phyloP scores from a whole-genome alignment of 1,140 invertebrate genomes.

The Schlechtendalia chinensis region DNA sequence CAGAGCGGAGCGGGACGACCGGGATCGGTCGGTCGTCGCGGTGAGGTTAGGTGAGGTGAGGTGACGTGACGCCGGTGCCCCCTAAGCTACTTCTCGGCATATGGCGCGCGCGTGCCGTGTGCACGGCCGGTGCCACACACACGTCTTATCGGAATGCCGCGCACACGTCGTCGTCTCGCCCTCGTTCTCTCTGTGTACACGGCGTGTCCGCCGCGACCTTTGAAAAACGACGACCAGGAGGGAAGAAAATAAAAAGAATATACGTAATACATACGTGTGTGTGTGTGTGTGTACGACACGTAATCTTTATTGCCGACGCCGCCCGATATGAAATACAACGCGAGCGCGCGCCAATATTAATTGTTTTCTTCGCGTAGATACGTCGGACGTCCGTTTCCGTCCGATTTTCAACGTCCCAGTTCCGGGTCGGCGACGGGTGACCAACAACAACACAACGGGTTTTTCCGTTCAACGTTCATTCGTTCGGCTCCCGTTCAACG shows the following conservation, averaged over 20 bases:
- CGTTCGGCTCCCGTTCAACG: too few species aligned
- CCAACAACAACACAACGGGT: too few species aligned
- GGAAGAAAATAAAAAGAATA: conserved; percentile 15
- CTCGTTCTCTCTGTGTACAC: background rate
- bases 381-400: too few species aligned
- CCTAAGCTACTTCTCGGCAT: conserved; percentile 49
- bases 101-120: background rate
- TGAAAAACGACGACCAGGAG: background rate
- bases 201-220: conserved; percentile 41
- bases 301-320: conserved; percentile 43
- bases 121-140: too few species aligned
- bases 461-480: too few species aligned
- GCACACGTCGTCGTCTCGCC: conserved; percentile 20
- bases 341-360: conserved; percentile 2
- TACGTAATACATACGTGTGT: background rate
- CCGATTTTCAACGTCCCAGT: too few species aligned
- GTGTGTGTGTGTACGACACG: conserved; percentile 11
- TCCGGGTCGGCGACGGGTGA: too few species aligned
- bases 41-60: too few species aligned
- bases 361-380: background rate
- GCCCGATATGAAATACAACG: background rate
- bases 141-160: conserved; percentile 38
- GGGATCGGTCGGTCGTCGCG: background rate
- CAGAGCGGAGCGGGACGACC: background rate
- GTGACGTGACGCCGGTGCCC: background rate